Conservation (phyloP, 2,113 vertebrate genomes). For the Nannospalax galili region DNA sequence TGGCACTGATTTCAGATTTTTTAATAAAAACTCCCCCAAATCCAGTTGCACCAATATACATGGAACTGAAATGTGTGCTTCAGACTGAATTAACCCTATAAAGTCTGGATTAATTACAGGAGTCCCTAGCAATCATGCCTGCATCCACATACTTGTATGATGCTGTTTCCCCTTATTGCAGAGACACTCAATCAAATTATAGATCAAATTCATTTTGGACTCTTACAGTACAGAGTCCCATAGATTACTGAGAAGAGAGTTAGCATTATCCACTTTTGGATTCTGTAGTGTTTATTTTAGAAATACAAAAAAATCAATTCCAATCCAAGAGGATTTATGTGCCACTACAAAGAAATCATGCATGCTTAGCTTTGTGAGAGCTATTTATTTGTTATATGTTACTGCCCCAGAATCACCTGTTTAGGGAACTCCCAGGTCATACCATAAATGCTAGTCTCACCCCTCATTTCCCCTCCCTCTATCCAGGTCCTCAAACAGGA, state of each 20-base stretch:
- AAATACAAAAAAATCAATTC: conserved; percentile 66
- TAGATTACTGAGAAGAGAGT: conserved; percentile 53
- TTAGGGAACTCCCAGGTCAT: neutral
- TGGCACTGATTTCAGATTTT: conserved; percentile 70
- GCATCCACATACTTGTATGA: neutral
- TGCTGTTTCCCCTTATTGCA: neutral
- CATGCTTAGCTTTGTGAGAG: neutral
- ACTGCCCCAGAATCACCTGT: neutral
- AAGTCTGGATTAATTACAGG: neutral
- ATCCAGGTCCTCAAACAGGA: neutral
- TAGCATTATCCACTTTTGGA: conserved; percentile 57
- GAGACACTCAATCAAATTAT: neutral
- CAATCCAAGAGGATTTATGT: conserved; percentile 42
- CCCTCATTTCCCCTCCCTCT: neutral
- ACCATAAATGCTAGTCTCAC: neutral
- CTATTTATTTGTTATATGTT: neutral
- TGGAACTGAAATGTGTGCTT: conserved; percentile 19
- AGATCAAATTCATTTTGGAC: conserved; percentile 21
- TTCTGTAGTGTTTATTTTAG: conserved; percentile 60
- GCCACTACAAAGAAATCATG: conserved; percentile 8
- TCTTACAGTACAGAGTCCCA: neutral
- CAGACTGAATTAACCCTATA: conserved; percentile 43
- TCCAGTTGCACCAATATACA: conserved; percentile 3
- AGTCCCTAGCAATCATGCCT: neutral
- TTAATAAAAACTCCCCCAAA: conserved; percentile 66